These are phyloP conservation scores for Crematogaster levior DNA, from an alignment of 2,888 invertebrate genomes.

Conservation along the genomic window DNA sequence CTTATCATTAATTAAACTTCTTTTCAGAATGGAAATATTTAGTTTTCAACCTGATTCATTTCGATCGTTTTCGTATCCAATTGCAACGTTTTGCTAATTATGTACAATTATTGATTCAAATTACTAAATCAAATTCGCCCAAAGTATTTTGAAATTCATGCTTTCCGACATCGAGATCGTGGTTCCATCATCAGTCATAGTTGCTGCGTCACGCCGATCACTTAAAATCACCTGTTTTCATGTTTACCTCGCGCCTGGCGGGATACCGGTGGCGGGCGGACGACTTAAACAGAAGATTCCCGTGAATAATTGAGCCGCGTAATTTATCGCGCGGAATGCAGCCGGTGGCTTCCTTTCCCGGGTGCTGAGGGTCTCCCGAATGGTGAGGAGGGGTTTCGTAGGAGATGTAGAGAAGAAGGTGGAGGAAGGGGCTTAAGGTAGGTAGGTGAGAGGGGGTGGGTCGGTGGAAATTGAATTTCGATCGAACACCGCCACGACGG, in stretches of 20 bases:
- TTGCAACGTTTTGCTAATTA: not conserved
- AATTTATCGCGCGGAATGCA: conserved; percentile 84
- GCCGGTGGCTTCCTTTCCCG: conserved; percentile 78
- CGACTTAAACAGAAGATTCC: conserved; percentile 79
- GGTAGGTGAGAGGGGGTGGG: conserved; percentile 76
- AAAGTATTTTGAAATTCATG: conserved; percentile 6
- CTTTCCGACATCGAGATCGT: not conserved
- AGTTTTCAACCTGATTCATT: not conserved
- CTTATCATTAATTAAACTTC: not conserved
- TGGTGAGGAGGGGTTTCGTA: conserved; percentile 54
- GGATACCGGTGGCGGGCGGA: conserved; percentile 15
- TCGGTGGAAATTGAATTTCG: conserved; percentile 85
- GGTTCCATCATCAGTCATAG: conserved; percentile 10
- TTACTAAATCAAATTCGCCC: not conserved
- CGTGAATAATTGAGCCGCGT: conserved; percentile 84
- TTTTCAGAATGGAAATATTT: not conserved
- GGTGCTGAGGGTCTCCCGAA: conserved; percentile 74
- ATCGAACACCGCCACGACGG: conserved; percentile 81
- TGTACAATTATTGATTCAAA: conserved; percentile 14
- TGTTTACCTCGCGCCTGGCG: conserved; percentile 42
- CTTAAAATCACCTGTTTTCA: conserved; percentile 48
- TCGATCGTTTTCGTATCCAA: not conserved
- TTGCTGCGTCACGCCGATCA: conserved; percentile 35
- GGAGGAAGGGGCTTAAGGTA: conserved; percentile 65
- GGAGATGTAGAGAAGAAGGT: conserved; percentile 67